Evolutionary conservation across 2,888 invertebrate species (phyloP).

Genomic region (Drosophila lacicola): DNA sequence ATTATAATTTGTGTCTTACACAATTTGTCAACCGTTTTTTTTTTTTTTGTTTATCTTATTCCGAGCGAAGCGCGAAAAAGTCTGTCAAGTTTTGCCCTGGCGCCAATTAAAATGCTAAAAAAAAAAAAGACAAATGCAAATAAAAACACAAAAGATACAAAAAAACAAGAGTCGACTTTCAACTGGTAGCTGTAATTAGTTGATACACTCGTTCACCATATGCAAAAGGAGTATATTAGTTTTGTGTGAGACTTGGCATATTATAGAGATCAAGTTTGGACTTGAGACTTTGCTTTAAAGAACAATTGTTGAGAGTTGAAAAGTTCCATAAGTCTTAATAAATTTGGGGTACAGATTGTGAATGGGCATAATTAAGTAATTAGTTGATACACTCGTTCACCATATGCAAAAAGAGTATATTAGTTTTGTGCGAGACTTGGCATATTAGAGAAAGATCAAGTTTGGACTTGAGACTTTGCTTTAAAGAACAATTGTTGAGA

Average conservation of each 20-base stretch:
- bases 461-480: too few relatives aligned
- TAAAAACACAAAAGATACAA: slow-evolving; percentile 5
- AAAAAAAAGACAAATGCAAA: slow-evolving; percentile 1
- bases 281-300: too few relatives aligned
- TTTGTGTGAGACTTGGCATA: too few relatives aligned
- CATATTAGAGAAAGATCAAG: too few relatives aligned
- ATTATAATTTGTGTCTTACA: slow-evolving; percentile 33
- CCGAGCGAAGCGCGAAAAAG: slow-evolving; percentile 35
- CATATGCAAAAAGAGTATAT: too few relatives aligned
- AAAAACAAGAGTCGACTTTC: slow-evolving; percentile 10
- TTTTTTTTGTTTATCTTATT: slow-evolving; percentile 22
- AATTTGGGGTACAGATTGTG: too few relatives aligned
- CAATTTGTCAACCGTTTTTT: slow-evolving; percentile 28
- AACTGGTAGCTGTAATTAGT: slow-evolving; percentile 41
- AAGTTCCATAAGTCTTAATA: too few relatives aligned
- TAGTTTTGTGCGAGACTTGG: too few relatives aligned
- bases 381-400: slow-evolving; percentile 3
- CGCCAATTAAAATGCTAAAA: slow-evolving; percentile 53
- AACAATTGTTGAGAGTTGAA: too few relatives aligned
- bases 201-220: not conserved
- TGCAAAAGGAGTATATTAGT: too few relatives aligned
- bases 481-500: too few relatives aligned
- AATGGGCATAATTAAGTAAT: slow-evolving; percentile 6
- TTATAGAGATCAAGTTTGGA: too few relatives aligned
- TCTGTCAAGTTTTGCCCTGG: slow-evolving; percentile 46